A percentile compares a stretch with the other conserved stretches of the same genome.
phyloP scores from a whole-genome alignment of 2,113 vertebrate genomes.

The Peromyscus californicus region DNA sequence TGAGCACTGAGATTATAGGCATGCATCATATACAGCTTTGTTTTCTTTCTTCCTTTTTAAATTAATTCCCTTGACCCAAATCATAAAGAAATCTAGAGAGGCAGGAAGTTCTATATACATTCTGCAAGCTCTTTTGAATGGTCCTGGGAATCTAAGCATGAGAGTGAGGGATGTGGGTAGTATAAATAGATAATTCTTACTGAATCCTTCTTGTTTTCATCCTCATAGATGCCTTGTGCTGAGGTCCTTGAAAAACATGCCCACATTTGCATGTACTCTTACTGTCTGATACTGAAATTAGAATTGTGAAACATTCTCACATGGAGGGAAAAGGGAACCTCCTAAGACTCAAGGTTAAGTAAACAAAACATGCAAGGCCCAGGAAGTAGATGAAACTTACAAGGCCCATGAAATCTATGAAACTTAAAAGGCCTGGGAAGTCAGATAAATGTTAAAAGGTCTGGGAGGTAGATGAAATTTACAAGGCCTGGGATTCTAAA shows the following conservation, averaged over 20 bases:
- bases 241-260: conserved; percentile 73
- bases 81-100: conserved; percentile 78
- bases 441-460: no score
- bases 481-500: neutral
- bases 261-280: conserved; percentile 76
- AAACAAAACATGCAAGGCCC: neutral
- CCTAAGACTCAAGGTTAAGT: neutral
- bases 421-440: neutral
- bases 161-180: conserved; percentile 68
- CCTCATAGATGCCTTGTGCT: conserved; percentile 62
- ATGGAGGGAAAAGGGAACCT: no score
- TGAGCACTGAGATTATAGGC: neutral
- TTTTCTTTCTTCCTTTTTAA: neutral
- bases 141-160: conserved; percentile 69
- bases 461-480: neutral
- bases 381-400: neutral
- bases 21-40: neutral
- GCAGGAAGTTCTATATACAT: conserved; percentile 81
- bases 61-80: conserved; percentile 82
- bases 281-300: conserved; percentile 80
- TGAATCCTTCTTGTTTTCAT: conserved; percentile 67
- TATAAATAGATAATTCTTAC: conserved; percentile 82
- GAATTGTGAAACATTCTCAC: conserved; percentile 21
- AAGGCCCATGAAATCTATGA: neutral
- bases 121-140: conserved; percentile 81